These are phyloP conservation scores for Coleophora flavipennella DNA, from an alignment of 2,888 invertebrate genomes.

Conservation along the genomic window DNA sequence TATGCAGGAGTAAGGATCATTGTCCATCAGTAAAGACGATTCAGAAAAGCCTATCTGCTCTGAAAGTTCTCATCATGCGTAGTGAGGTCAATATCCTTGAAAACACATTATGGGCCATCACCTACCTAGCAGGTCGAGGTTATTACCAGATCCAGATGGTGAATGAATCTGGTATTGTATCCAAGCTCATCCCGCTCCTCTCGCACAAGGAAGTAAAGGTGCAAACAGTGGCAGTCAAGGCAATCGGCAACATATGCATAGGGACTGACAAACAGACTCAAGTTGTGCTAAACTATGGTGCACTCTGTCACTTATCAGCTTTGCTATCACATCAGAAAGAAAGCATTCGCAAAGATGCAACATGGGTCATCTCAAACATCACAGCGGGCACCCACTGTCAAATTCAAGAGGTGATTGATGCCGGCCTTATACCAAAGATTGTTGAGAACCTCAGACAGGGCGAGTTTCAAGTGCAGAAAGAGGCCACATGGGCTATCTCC, in stretches of 20 bases:
- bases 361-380: constrained; percentile 99
- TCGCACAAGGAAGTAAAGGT: constrained; percentile 94
- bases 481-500: constrained; percentile 99
- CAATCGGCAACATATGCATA: constrained; percentile 98
- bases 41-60: constrained; percentile 92
- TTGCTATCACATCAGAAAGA: constrained; percentile 95
- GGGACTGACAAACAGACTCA: constrained; percentile 99
- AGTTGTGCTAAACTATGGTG: constrained; percentile 95
- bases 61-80: constrained; percentile 94
- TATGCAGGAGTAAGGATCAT: constrained; percentile 98
- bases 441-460: constrained; percentile 91
- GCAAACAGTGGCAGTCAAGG: constrained; percentile 96
- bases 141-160: constrained; percentile 99
- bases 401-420: constrained; percentile 96
- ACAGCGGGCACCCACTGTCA: constrained; percentile 99
- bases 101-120: constrained; percentile 98
- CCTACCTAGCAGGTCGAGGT: constrained; percentile 97
- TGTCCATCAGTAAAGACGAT: constrained; percentile 94
- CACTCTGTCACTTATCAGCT: constrained; percentile 93
- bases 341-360: constrained; percentile 99
- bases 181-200: constrained; percentile 94
- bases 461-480: constrained; percentile 99
- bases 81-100: constrained; percentile 93
- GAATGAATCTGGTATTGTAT: constrained; percentile 94
- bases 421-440: constrained; percentile 92